phyloP scores from a whole-genome alignment of 2,113 vertebrate species.

The Hystrix brachyura region DNA sequence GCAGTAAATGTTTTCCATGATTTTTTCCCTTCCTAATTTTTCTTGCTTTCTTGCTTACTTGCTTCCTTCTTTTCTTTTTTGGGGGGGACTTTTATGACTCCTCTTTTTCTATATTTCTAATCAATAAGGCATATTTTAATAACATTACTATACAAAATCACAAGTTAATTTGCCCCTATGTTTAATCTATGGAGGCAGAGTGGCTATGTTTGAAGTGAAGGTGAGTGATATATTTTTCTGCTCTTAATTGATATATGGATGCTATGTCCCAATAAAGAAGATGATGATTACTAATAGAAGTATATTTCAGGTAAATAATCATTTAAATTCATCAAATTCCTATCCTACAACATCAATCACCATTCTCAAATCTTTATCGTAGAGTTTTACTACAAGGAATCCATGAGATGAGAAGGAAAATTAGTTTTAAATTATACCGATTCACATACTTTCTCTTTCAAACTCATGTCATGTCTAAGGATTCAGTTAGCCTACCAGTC shows the following conservation, averaged over 20 bases:
- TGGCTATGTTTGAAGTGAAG: background rate
- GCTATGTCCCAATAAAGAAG: background rate
- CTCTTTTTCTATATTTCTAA: conserved; percentile 27
- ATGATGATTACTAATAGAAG: background rate
- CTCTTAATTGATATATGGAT: background rate
- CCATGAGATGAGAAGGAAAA: background rate
- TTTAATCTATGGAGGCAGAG: background rate
- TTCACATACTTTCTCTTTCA: conserved; percentile 4
- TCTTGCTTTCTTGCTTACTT: background rate
- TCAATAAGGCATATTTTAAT: background rate
- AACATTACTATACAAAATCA: background rate
- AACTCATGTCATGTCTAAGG: background rate
- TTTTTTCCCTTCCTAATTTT: too few species aligned
- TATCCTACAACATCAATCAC: background rate
- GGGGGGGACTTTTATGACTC: background rate
- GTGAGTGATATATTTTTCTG: background rate
- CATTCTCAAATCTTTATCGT: conserved; percentile 20
- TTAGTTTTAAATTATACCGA: conserved; percentile 25
- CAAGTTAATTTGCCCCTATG: background rate
- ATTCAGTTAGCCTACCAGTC: background rate
- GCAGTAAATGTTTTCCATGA: background rate
- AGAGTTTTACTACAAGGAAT: background rate
- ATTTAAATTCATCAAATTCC: background rate
- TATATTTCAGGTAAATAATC: background rate
- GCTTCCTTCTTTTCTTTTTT: background rate